These are phyloP conservation scores for Prietella phreatophila DNA, from an alignment of 2,113 vertebrate genomes.

Conservation along the genomic window DNA sequence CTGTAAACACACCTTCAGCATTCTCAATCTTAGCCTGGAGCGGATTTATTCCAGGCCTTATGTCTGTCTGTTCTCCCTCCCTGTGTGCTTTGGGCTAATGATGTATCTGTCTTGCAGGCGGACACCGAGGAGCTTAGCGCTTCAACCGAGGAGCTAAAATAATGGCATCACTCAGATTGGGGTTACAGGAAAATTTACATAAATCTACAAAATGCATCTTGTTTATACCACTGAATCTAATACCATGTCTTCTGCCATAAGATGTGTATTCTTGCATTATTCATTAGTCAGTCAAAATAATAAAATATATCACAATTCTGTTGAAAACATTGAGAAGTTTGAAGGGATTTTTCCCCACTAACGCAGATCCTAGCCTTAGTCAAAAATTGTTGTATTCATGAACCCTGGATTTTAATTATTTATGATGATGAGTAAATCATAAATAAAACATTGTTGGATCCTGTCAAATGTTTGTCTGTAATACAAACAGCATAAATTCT, in stretches of 20 bases:
- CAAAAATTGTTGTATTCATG: background rate
- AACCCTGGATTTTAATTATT: background rate
- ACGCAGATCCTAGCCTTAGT: background rate
- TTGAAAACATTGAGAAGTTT: background rate
- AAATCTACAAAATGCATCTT: constrained; percentile 4
- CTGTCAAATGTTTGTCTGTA: constrained; percentile 12
- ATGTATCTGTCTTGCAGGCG: constrained; percentile 42
- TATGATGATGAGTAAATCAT: background rate
- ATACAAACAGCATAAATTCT: background rate
- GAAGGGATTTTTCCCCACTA: background rate
- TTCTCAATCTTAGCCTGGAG: background rate
- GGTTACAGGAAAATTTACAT: constrained; percentile 3
- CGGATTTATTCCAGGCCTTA: constrained; percentile 17
- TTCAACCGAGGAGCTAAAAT: constrained; percentile 48
- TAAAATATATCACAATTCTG: background rate
- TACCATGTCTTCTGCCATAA: background rate
- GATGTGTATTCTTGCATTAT: constrained; percentile 5
- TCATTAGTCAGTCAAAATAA: constrained; percentile 17
- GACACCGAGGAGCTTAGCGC: constrained; percentile 40
- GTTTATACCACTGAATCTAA: constrained; percentile 15
- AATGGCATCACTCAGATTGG: constrained; percentile 23
- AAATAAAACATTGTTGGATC: background rate
- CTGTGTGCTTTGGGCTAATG: constrained; percentile 19
- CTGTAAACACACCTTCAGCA: background rate
- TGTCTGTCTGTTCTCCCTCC: constrained; percentile 5